Evolutionary conservation across 2,888 invertebrate genomes (phyloP).

Genomic region (Anaspis maculata): DNA sequence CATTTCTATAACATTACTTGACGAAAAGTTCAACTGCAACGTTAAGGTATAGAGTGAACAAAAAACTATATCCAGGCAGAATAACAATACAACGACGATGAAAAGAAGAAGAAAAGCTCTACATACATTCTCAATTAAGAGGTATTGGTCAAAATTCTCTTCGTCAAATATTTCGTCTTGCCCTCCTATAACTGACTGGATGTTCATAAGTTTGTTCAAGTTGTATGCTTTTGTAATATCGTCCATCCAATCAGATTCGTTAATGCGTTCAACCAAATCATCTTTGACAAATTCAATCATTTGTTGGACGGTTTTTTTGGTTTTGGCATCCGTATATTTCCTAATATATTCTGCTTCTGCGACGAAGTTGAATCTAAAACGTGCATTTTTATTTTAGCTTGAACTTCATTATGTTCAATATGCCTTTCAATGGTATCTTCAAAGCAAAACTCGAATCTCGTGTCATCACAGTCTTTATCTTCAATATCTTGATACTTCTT

Average conservation of each 20-base stretch:
- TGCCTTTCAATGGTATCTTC: too few species aligned
- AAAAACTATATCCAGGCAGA: too few species aligned
- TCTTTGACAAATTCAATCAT: slow-evolving; percentile 20
- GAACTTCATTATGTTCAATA: too few species aligned
- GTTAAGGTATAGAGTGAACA: too few species aligned
- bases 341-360: slow-evolving; percentile 17
- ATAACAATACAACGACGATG: too few species aligned
- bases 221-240: slow-evolving; percentile 17
- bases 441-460: too few species aligned
- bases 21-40: too few species aligned
- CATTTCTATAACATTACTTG: too few species aligned
- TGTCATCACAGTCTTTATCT: slow-evolving; percentile 8
- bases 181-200: slow-evolving; percentile 20
- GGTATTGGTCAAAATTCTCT: slow-evolving; percentile 16
- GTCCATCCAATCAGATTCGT: slow-evolving; percentile 21
- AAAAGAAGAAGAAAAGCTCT: too few species aligned
- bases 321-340: slow-evolving; percentile 15
- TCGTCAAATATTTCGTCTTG: slow-evolving; percentile 24
- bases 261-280: slow-evolving; percentile 18
- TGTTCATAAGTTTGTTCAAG: slow-evolving; percentile 17
- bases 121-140: slow-evolving; percentile 29
- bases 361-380: too few species aligned
- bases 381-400: too few species aligned
- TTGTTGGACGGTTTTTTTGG: slow-evolving; percentile 14
- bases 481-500: slow-evolving; percentile 9